Base-by-base conservation (phyloP, 2,797 vertebrate species). In the Caiman crocodilus region DNA sequence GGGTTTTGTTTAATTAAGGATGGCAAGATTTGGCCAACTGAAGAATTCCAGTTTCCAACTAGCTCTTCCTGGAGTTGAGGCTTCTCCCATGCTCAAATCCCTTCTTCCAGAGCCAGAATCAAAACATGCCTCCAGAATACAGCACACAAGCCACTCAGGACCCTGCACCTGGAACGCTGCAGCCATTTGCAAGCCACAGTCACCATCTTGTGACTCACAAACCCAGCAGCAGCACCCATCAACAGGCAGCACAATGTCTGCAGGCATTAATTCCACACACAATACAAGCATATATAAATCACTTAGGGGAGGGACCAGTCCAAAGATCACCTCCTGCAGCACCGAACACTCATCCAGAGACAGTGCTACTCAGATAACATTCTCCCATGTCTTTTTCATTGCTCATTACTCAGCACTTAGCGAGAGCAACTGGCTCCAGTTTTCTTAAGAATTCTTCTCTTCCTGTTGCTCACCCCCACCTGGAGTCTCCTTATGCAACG, bases 381-480 rank as follows among this genome's bases (percentile, higher is more conserved):
- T 26, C 28, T 50, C 23, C 76, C 10, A 11, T 21, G 6, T 35
- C 20, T 1, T 32, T 59, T 18, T 16, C 69, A 9, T 50, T 57
- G 25, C 23, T 79, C 79, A 26, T 87, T 59, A 13, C 12, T 56
- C 79, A 25, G 30, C 61, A 61, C 67, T 63, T 30, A 50, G 83
- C 89, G 76, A 76, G 93, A 89, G 42, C 42, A 76, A 85, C 28
- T 2, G 0, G 12, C 77, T 86, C 84, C 74, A 42, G 58, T 42
- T 90, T 58, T 16, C 87, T 91, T 14, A 6, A 8, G 84, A 71
- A 58, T 73, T 80, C 69, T 61, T 77, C 64, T 88, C 91, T 88
- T 81, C 86, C 74, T 87, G 58, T 82, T 94, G 73, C 88, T 96
- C 67, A 50, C 50, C 90, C 82, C 84, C 90, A 96, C 84, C 88